Base-by-base conservation (phyloP, 2,797 vertebrate species). In the Bryconaethiops microstoma region DNA sequence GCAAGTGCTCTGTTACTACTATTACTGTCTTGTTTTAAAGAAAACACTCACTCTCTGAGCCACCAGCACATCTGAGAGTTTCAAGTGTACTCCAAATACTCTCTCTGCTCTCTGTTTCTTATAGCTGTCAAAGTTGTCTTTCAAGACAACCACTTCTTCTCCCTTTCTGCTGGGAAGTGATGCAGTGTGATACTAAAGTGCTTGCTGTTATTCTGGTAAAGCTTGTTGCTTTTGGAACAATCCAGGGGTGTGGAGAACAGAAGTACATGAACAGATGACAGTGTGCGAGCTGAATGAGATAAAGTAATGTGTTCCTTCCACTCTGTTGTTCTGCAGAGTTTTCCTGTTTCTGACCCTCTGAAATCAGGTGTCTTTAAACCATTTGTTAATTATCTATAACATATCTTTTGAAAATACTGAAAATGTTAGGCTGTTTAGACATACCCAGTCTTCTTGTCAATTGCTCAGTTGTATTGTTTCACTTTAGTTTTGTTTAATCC, bases 71-170 rank as follows among this genome's bases (percentile, higher is more conserved):
- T 62, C 59, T 74, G 21, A 62, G 40, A 21, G 59, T 25, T 29
- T 48, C 25, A 35, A 57, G 54, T 59, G 74, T 45, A 65, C 45
- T 65, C 65, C 74, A 76, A 14, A 76, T 9, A 4, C 25, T 65
- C 60, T 48, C 59, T 54, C 25, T 29, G 59, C 40, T 76, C 62
- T 54, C 62, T 65, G 17, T 39, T 60, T 16, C 71, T 42, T 55
- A 42, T 19, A n/a, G 17, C 55, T 55, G 14, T n/a, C 16, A 14
- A 39, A 55, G 71, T 74, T 74, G 29, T 60, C 52, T 42, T 74
- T 59, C 55, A 74, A 59, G 14, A 74, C 19, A 40, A 42, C 54
- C 19, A 40, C 54, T 59, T 57, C 12, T 35, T 23, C 10, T 54
- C 19, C 8, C 50, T 39, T 29, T 57, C 29, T 74, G 7, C 50